Evolutionary conservation across 2,888 invertebrate genomes (phyloP).

Genomic region (Creontiades dilutus): DNA sequence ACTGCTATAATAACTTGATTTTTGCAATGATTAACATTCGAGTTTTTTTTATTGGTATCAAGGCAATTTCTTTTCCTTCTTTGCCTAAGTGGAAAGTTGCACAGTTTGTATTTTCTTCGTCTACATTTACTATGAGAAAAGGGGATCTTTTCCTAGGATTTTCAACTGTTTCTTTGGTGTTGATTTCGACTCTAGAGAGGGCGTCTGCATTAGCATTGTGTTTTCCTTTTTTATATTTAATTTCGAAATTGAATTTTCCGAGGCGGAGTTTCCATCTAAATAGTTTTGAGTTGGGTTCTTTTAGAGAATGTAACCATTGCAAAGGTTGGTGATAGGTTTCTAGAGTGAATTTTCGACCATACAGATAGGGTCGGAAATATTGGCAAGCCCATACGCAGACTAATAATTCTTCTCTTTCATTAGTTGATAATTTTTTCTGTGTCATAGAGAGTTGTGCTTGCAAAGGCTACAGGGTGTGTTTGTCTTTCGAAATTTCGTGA

Average conservation of each 20-base stretch:
- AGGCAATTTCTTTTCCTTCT: no score
- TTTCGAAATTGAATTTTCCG: neutral
- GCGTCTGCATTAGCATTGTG: neutral
- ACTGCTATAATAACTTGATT: no score
- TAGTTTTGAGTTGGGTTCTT: no score
- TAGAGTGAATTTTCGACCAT: neutral
- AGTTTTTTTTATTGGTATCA: no score
- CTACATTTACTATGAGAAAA: neutral
- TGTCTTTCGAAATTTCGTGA: neutral
- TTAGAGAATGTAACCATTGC: no score
- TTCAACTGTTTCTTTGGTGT: neutral
- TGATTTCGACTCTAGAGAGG: no score
- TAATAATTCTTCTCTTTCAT: neutral
- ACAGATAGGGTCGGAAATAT: neutral
- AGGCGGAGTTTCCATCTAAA: no score
- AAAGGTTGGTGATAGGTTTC: neutral
- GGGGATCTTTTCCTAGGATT: neutral
- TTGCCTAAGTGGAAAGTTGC: neutral
- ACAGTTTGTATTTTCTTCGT: neutral
- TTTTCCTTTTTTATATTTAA: neutral
- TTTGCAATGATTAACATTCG: no score
- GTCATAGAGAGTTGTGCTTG: constrained; percentile 77
- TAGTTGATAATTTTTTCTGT: constrained; percentile 75
- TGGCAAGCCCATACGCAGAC: neutral
- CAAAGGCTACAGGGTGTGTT: constrained; percentile 78